Conservation (phyloP, 2,888 invertebrate genomes). For the Noctua comes region DNA sequence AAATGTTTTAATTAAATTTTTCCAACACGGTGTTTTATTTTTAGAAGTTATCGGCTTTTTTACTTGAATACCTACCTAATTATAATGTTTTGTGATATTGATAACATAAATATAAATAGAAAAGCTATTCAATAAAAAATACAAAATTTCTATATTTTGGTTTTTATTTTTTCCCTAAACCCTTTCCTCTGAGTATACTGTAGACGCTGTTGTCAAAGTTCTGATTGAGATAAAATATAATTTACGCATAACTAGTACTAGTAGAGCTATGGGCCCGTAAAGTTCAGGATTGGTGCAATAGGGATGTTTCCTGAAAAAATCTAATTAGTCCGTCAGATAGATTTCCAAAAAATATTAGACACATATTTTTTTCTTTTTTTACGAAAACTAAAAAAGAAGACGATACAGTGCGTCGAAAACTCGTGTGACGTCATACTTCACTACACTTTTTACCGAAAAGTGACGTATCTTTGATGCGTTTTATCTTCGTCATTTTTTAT, state of each 20-base stretch:
- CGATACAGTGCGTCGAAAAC: too few relatives aligned
- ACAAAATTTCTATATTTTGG: constrained; percentile 83
- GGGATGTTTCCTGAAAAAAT: too few relatives aligned
- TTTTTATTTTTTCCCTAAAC: constrained; percentile 58
- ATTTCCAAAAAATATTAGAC: too few relatives aligned
- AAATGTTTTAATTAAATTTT: constrained; percentile 40
- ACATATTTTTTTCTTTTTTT: too few relatives aligned
- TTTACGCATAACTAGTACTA: neutral
- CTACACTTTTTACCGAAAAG: too few relatives aligned
- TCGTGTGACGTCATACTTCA: too few relatives aligned
- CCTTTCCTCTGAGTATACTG: neutral
- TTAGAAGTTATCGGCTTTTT: constrained; percentile 86
- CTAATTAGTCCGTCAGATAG: too few relatives aligned
- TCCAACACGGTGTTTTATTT: constrained; percentile 72
- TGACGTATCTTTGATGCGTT: too few relatives aligned
- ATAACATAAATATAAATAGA: constrained; percentile 79
- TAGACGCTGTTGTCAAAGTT: neutral
- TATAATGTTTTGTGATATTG: constrained; percentile 87
- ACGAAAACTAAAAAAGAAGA: too few relatives aligned
- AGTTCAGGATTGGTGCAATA: too few relatives aligned
- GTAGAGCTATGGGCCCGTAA: too few relatives aligned
- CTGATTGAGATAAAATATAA: neutral
- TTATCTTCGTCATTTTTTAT: too few relatives aligned
- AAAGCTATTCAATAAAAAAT: constrained; percentile 89
- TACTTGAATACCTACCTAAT: constrained; percentile 87